Evolutionary conservation across 1,140 invertebrate genomes (phyloP), one percentile per base, ranked within the genome.

Genomic region (Lycorma delicatula): DNA sequence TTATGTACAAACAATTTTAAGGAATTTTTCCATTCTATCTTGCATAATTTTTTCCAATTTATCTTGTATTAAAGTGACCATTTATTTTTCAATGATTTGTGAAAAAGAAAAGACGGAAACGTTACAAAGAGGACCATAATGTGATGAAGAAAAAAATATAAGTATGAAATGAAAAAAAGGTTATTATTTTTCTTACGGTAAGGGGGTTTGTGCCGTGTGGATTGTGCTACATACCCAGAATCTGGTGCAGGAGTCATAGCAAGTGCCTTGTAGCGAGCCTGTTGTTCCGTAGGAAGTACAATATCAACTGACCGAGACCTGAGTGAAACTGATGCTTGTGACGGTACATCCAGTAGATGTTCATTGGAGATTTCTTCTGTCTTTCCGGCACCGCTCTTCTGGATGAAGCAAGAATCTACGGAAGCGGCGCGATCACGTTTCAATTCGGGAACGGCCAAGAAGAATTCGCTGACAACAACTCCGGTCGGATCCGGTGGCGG

Each of bases 221-320:
- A 56, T 41, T 44, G 62, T 48, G 50, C 49, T 64, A 44, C 41
- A 44, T 44, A 44, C 41, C 41, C 41, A 44, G 41, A 44, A 44
- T 44, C 41, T 20, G 18, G 41, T 44, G 41, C 41, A 7, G 41
- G 41, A 29, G 56, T 61, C 55, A 63, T 64, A 36, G 65, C 63
- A 12, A 89, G 74, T 5, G 90, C 88, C 57, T 89, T 89, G 69
- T 93, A 93, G 51, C 86, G 76, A 2, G 85, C 84, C 66, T 91
- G 86, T 63, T 87, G 84, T 47, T 89, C 86, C 0, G 90, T 93
- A 1, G 91, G 91, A 54, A 95, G 73, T 12, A 89, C 89, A 58
- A 94, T 92, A 70, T 95, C 91, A 38, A 94, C 90, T 26, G 89
- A 93, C 55, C 89, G 81, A 3, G 91, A 93, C n/a, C 91, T 77